Evolutionary conservation across 2,113 vertebrate genomes (phyloP).

Genomic region (Solenodon paradoxus): DNA sequence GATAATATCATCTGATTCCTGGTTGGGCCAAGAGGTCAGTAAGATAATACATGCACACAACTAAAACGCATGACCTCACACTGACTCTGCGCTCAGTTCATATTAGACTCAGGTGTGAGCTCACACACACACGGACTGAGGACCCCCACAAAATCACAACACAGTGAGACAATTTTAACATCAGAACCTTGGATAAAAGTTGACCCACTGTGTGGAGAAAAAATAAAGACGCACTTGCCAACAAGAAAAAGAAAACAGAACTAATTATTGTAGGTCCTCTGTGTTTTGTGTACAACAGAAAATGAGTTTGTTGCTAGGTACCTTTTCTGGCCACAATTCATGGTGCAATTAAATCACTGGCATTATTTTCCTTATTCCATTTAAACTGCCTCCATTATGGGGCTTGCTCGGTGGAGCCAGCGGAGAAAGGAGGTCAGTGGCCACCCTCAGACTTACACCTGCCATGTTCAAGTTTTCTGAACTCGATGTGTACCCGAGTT

Average conservation of each 20-base stretch:
- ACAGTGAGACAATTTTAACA: not conserved
- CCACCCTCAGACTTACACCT: not conserved
- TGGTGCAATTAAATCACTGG: constrained; percentile 51
- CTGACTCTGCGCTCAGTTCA: not conserved
- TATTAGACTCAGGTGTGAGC: not conserved
- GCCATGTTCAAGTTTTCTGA: not conserved
- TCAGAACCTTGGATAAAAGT: not conserved
- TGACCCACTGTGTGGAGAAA: constrained; percentile 34
- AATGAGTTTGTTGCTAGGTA: constrained; percentile 64
- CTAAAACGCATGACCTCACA: not conserved
- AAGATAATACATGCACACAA: not conserved
- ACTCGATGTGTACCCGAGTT: not conserved
- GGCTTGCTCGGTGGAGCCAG: not conserved
- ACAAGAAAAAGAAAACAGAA: constrained; percentile 31
- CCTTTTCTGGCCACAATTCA: constrained; percentile 63
- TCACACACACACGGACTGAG: not conserved
- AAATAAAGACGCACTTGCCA: constrained; percentile 31
- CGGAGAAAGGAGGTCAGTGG: not conserved
- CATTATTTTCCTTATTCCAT: constrained; percentile 11
- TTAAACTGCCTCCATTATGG: not conserved
- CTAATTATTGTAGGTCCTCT: constrained; percentile 63
- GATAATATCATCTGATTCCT: not conserved
- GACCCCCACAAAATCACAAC: not conserved
- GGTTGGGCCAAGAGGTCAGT: not conserved
- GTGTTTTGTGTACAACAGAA: constrained; percentile 53